Base-by-base conservation (phyloP, 2,797 vertebrate genomes). In the Peromyscus attwateri region DNA sequence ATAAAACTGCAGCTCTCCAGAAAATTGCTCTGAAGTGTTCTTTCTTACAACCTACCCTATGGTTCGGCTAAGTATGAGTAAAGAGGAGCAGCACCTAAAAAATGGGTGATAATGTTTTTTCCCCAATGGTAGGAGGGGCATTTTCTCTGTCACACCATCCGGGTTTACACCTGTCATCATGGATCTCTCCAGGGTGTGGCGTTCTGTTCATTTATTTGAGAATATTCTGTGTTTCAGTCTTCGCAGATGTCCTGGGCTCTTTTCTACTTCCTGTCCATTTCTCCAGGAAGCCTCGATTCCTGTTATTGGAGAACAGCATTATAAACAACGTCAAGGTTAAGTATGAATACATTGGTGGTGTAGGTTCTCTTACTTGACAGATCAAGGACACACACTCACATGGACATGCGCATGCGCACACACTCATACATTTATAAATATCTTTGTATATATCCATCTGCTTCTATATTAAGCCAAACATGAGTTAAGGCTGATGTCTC, bases 401-500 rank as follows among this genome's bases (percentile, higher is more conserved):
- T 12, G 83, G 12, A 60, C 71, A 31, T 0, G 10, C n/a, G 14
- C 23, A 14, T 40, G 21, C 62, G 3, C 49, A 62, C 11, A 29
- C 68, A 31, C 25, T 83, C 25, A 64, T 49, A n/a, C 4, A 17
- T 37, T 19, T 75, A 64, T 84, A 84, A n/a, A 85, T 68, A 52
- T 52, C 73, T n/a, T 66, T 87, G 57, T 34, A 76, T 64, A 80
- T 93, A 77, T 70, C 29, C 62, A 79, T 57, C 66, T 93, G 37
- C 31, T 64, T 93, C 73, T 77, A 77, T 82, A 88, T 88, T 91
- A 46, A 92, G 27, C 52, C 70, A 96, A 87, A 52, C 3, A 73
- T 93, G 87, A 91, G 62, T 82, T 92, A 40, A 81, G 64, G 49
- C 16, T 31, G 79, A 75, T 83, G 21, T 92, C 79, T 95, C 76